These are phyloP conservation scores for Petrolisthes cinctipes DNA, from an alignment of 2,888 invertebrate species.

Conservation along the genomic window DNA sequence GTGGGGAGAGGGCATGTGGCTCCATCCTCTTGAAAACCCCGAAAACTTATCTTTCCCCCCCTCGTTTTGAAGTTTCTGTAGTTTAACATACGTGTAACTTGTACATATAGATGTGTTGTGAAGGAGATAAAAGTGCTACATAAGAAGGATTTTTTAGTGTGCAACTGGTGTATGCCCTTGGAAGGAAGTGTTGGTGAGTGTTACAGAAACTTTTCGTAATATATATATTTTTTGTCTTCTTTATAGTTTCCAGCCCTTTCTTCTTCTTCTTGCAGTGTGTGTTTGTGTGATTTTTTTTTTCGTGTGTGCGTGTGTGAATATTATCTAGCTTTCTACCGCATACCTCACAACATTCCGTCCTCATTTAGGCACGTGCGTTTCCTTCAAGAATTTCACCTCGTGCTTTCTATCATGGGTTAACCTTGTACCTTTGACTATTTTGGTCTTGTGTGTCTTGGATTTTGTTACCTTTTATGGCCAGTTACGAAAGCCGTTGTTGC, in stretches of 20 bases:
- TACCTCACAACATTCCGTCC: neutral
- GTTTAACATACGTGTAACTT: neutral
- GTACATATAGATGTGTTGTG: neutral
- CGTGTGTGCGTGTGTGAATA: neutral
- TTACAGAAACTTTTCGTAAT: neutral
- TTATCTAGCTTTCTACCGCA: neutral
- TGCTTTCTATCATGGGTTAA: neutral
- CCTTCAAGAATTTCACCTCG: neutral
- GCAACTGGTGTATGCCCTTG: conserved; percentile 13
- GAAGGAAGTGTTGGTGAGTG: conserved; percentile 6
- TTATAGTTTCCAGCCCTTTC: too few relatives aligned
- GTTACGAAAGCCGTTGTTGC: neutral
- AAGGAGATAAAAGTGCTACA: conserved; percentile 2
- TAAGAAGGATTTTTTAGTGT: neutral
- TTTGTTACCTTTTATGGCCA: neutral
- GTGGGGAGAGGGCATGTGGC: conserved; percentile 19
- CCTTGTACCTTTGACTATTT: neutral
- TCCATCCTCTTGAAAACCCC: neutral
- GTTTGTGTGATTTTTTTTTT: too few relatives aligned
- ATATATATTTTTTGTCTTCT: neutral
- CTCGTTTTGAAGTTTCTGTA: neutral
- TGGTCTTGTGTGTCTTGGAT: neutral
- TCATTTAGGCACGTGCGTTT: neutral
- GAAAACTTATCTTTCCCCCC: neutral
- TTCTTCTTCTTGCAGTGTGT: too few relatives aligned